Evolutionary conservation across 2,888 invertebrate genomes (phyloP), one percentile per base, ranked within the genome.

Genomic region (Ceriagrion tenellum): DNA sequence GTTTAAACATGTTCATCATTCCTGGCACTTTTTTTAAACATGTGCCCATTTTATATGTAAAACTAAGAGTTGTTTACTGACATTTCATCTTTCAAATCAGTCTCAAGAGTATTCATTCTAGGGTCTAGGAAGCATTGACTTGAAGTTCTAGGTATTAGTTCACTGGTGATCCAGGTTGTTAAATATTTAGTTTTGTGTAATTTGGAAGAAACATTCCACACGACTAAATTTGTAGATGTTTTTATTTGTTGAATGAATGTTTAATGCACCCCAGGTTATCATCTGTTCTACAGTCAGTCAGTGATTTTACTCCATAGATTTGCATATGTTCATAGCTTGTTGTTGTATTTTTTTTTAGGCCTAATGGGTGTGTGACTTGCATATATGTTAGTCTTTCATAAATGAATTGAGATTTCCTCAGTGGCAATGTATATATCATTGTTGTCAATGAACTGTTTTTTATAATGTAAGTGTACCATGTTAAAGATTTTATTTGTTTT

Each of bases 281-380:
- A 35, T 81, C 30, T 81, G 30, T 81, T 35, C 35, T 69, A 26
- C 81, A 81, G 81, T 69, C 23, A 69, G 69, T 69, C 69, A 69
- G 69, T 69, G 69, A 69, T 69, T 69, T 69, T 69, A 81, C 81
- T 81, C 35, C 3, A 26, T 81, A 81, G 81, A 81, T 74, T 74
- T 74, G 74, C 81, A 81, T 81, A 81, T 81, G 81, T 81, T 81
- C 81, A 81, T 35, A 16, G 81, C 81, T 81, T 81, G 81, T 81
- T 81, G 81, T 35, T 81, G 81, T 81, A 81, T 35, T 81, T 93
- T 81, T 93, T 91, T 69, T 93, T 91, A 91, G 93, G 93, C 93
- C 93, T 93, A 93, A 93, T 93, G n/a, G 16, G 81, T 81, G 81
- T 81, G 81, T 35, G 81, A 81, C 81, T 81, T 81, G 81, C 81